Evolutionary conservation across 2,888 invertebrate species (phyloP).

Genomic region (Deladenus siricidicola): DNA sequence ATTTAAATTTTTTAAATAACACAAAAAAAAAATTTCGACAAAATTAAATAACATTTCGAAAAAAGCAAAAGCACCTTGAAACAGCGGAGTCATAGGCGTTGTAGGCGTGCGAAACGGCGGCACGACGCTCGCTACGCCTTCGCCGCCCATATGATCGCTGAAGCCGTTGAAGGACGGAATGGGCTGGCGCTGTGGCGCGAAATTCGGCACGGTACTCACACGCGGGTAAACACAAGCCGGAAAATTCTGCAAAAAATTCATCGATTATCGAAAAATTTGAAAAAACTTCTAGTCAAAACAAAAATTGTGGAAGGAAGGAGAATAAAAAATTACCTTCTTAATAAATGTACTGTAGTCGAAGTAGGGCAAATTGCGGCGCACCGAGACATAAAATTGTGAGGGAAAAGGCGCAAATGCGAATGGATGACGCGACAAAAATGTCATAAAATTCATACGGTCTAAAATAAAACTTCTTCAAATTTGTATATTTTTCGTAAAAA

Average conservation of each 20-base stretch:
- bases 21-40: neutral
- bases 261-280: neutral
- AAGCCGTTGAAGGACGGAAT: neutral
- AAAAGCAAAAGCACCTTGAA: constrained; percentile 6
- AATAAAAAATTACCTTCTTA: constrained; percentile 33
- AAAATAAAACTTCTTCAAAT: constrained; percentile 1
- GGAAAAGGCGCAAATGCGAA: constrained; percentile 53
- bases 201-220: neutral
- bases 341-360: constrained; percentile 50
- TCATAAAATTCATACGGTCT: constrained; percentile 38
- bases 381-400: constrained; percentile 49
- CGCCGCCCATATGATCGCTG: neutral
- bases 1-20: no score
- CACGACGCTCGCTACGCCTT: neutral
- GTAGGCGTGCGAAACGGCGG: neutral
- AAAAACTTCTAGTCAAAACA: neutral
- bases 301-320: neutral
- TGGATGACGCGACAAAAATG: constrained; percentile 44
- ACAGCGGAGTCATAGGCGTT: constrained; percentile 6
- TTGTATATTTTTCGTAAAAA: neutral
- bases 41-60: no score
- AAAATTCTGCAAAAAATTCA: constrained; percentile 2
- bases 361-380: constrained; percentile 49
- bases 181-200: neutral
- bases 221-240: constrained; percentile 4